These are phyloP conservation scores for Chondrosia reniformis DNA, from an alignment of 37 sponge, comb jelly and placozoan species.

Conservation along the genomic window DNA sequence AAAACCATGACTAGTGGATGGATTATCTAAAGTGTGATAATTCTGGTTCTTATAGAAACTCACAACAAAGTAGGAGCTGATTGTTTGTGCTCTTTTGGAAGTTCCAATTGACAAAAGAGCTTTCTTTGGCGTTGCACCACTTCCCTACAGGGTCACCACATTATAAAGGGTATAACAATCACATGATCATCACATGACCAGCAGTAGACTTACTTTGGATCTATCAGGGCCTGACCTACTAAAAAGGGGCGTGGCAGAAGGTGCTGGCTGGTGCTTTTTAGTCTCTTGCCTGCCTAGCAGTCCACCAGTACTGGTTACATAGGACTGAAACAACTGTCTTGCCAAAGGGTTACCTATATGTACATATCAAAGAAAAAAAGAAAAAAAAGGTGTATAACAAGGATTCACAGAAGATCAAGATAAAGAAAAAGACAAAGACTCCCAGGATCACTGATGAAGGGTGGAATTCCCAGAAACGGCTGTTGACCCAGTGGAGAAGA, in stretches of 20 bases:
- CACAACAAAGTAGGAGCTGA: constrained; percentile 64
- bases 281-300: too few relatives aligned
- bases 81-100: constrained; percentile 41
- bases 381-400: neutral
- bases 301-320: constrained; percentile 53
- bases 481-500: too few relatives aligned
- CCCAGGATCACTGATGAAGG: too few relatives aligned
- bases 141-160: neutral
- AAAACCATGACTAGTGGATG: too few relatives aligned
- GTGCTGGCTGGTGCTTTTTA: neutral
- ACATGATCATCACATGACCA: neutral
- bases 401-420: too few relatives aligned
- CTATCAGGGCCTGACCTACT: constrained; percentile 37
- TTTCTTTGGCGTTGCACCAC: neutral
- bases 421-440: too few relatives aligned
- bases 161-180: too few relatives aligned
- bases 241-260: constrained; percentile 69
- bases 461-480: too few relatives aligned
- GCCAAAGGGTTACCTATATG: constrained; percentile 42
- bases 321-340: constrained; percentile 33
- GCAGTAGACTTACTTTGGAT: too few relatives aligned
- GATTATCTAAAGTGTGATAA: too few relatives aligned
- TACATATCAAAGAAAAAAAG: too few relatives aligned
- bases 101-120: constrained; percentile 54
- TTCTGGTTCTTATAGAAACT: constrained; percentile 22